Conservation (phyloP, 2,797 vertebrate genomes). For the Anomalospiza imberbis region DNA sequence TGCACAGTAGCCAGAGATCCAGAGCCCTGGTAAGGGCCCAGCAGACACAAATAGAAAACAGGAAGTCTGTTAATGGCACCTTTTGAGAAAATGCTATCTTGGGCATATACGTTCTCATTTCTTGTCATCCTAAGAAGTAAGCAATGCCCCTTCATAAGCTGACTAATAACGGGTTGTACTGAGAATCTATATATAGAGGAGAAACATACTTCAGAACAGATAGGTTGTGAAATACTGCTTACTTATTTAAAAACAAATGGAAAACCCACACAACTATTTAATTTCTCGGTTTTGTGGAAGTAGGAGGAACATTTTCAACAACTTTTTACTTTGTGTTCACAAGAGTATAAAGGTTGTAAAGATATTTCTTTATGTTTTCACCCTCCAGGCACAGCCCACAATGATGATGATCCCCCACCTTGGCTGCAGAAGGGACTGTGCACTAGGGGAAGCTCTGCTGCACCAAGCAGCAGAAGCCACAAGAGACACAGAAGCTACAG, state of each 20-base stretch:
- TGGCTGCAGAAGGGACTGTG: neutral
- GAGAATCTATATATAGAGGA: neutral
- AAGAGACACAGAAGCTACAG: neutral
- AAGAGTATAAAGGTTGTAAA: neutral
- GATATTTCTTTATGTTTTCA: neutral
- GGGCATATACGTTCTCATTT: neutral
- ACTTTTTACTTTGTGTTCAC: neutral
- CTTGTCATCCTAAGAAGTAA: neutral
- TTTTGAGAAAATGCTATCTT: neutral
- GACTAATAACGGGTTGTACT: neutral
- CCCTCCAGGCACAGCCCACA: neutral
- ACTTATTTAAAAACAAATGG: neutral
- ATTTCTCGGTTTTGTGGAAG: neutral
- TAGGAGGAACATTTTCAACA: neutral
- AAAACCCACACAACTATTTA: neutral
- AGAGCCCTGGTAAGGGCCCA: neutral
- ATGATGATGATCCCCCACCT: neutral
- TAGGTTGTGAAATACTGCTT: neutral
- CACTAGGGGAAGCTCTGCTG: neutral
- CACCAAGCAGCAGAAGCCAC: neutral
- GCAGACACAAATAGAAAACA: neutral
- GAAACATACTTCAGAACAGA: neutral
- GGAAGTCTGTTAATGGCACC: neutral
- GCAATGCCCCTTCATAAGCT: neutral
- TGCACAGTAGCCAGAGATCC: neutral